These are phyloP conservation scores for Etheostoma spectabile DNA, from an alignment of 2,113 vertebrate genomes.

Conservation along the genomic window DNA sequence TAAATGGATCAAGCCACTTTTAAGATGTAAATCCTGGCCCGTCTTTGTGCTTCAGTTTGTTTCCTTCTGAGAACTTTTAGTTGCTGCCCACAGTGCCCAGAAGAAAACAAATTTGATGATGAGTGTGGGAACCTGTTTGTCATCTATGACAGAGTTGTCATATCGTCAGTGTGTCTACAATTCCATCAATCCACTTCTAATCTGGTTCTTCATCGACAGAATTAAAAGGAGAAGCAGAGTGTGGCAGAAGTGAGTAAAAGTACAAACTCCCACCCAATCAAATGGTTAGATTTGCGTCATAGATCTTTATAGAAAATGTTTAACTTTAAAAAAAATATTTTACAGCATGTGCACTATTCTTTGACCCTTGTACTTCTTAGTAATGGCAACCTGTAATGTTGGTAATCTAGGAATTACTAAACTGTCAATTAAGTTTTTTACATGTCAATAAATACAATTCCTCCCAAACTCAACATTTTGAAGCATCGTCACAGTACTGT, in stretches of 20 bases:
- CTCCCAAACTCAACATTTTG: background rate
- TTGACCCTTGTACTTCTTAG: background rate
- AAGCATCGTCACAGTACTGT: background rate
- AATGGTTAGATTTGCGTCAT: background rate
- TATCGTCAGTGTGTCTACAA: slow-evolving; percentile 85
- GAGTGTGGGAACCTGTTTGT: slow-evolving; percentile 86
- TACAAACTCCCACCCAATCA: background rate
- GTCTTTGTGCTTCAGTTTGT: slow-evolving; percentile 40
- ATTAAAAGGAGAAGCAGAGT: background rate
- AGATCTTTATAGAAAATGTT: background rate
- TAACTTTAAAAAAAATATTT: background rate
- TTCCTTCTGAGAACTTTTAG: slow-evolving; percentile 11
- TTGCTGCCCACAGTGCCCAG: slow-evolving; percentile 10
- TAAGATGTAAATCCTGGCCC: slow-evolving; percentile 48
- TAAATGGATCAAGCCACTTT: slow-evolving; percentile 59
- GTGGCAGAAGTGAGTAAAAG: background rate
- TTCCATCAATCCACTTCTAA: slow-evolving; percentile 86
- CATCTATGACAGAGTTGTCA: slow-evolving; percentile 86
- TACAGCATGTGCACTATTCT: background rate
- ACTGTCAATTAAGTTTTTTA: slow-evolving; percentile 6
- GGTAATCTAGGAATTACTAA: background rate
- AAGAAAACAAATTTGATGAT: slow-evolving; percentile 71
- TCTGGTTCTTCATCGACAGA: slow-evolving; percentile 83
- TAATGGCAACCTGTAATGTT: background rate
- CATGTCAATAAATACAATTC: background rate